phyloP scores from a whole-genome alignment of 2,113 vertebrate genomes.

The Lates calcarifer region DNA sequence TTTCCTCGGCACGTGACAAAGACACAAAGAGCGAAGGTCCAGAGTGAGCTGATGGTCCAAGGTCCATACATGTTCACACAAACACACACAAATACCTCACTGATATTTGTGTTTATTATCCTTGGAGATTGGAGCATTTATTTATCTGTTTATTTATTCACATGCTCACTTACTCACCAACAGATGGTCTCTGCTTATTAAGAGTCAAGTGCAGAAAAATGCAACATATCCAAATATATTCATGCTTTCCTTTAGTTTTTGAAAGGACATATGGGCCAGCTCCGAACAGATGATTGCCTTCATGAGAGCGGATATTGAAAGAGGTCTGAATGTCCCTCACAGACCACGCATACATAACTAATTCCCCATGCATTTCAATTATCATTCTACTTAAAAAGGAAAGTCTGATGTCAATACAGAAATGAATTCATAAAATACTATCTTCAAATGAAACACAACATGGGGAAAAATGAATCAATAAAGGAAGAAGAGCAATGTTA shows the following conservation, averaged over 20 bases:
- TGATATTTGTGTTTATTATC: not conserved
- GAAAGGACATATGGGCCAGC: not conserved
- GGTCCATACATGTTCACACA: not conserved
- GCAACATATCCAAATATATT: not conserved
- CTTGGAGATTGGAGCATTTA: no score
- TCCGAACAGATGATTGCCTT: not conserved
- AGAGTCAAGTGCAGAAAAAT: not conserved
- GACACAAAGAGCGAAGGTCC: not conserved
- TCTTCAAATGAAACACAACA: not conserved
- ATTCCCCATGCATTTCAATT: not conserved
- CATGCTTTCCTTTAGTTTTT: not conserved
- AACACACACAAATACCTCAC: not conserved
- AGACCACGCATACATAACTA: not conserved
- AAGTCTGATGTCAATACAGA: no score
- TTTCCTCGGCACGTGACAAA: conserved; percentile 3
- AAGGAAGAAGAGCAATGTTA: not conserved
- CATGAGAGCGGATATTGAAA: not conserved
- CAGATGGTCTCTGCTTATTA: not conserved
- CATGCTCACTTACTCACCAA: not conserved
- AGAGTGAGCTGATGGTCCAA: not conserved
- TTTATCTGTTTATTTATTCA: no score
- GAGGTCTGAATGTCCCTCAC: not conserved
- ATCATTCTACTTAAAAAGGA: not conserved
- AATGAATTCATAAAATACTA: not conserved
- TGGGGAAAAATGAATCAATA: not conserved